Conservation (phyloP, 2,797 vertebrate genomes). For the Microcaecilia unicolor region DNA sequence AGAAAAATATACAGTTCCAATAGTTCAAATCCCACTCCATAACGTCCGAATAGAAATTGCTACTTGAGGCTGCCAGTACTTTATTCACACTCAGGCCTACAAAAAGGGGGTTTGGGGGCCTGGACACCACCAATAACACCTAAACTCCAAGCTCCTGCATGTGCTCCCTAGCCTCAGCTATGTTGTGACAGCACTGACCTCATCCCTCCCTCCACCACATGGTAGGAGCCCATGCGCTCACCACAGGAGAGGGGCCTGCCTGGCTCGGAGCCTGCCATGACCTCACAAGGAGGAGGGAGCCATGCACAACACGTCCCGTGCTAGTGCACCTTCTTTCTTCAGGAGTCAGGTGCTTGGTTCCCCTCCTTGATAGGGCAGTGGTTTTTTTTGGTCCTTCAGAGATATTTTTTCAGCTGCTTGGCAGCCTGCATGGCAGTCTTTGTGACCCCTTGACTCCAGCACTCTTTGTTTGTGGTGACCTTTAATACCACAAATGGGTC, state of each 20-base stretch:
- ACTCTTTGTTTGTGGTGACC: conserved; percentile 88
- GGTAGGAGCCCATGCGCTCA: too few species aligned
- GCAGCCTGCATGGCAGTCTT: conserved; percentile 65
- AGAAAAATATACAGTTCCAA: too few species aligned
- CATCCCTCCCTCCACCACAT: conserved; percentile 5
- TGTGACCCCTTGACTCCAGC: conserved; percentile 72
- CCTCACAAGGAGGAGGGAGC: neutral
- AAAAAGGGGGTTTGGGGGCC: neutral
- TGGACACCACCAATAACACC: neutral
- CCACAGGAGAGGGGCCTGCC: neutral
- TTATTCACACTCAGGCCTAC: too few species aligned
- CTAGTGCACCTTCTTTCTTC: conserved; percentile 81
- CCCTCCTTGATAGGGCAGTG: conserved; percentile 81
- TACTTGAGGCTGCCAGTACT: too few species aligned
- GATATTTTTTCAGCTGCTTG: conserved; percentile 91
- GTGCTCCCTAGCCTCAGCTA: neutral
- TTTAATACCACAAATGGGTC: conserved; percentile 93
- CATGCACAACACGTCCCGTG: neutral
- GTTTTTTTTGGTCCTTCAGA: conserved; percentile 88
- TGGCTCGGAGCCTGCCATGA: neutral
- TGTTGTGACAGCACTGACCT: neutral
- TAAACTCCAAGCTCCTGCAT: too few species aligned
- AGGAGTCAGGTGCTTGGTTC: conserved; percentile 69
- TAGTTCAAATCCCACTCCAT: too few species aligned
- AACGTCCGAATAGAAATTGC: too few species aligned